A percentile compares a stretch with the other conserved stretches of the same genome.
Conservation (phyloP, 2,797 vertebrate genomes). For the Carduelis carduelis region DNA sequence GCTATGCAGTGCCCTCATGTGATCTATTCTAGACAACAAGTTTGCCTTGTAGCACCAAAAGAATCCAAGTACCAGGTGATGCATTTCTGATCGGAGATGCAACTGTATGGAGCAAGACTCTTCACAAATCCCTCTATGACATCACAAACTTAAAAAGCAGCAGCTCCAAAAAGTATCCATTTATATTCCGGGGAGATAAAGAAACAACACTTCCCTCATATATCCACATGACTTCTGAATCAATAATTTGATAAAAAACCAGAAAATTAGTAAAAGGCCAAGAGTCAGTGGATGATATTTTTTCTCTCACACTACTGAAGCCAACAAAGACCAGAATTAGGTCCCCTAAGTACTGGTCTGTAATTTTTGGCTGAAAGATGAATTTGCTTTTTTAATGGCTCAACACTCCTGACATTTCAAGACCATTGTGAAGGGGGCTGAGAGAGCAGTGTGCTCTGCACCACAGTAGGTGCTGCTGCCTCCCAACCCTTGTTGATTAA, state of each 20-base stretch:
- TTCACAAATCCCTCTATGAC: background rate
- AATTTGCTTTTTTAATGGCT: background rate
- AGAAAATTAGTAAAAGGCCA: background rate
- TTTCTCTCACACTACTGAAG: background rate
- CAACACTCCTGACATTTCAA: background rate
- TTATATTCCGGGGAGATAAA: background rate
- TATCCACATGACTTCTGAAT: background rate
- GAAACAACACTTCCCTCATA: background rate
- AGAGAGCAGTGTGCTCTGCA: background rate
- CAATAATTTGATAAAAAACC: background rate
- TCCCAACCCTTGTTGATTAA: background rate
- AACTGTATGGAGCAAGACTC: background rate
- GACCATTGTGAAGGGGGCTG: background rate
- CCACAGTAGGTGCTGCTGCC: background rate
- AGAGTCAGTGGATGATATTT: background rate
- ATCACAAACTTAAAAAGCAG: background rate
- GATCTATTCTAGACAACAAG: slow-evolving; percentile 55
- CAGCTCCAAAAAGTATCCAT: background rate
- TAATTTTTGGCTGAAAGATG: background rate
- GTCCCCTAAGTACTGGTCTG: background rate
- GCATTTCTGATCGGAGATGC: background rate
- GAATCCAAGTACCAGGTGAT: slow-evolving; percentile 41
- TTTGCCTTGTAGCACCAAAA: slow-evolving; percentile 18
- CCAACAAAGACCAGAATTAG: background rate
- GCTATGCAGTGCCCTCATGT: slow-evolving; percentile 69